phyloP scores from a whole-genome alignment of 2,113 vertebrate genomes.

The Gavialis gangeticus region DNA sequence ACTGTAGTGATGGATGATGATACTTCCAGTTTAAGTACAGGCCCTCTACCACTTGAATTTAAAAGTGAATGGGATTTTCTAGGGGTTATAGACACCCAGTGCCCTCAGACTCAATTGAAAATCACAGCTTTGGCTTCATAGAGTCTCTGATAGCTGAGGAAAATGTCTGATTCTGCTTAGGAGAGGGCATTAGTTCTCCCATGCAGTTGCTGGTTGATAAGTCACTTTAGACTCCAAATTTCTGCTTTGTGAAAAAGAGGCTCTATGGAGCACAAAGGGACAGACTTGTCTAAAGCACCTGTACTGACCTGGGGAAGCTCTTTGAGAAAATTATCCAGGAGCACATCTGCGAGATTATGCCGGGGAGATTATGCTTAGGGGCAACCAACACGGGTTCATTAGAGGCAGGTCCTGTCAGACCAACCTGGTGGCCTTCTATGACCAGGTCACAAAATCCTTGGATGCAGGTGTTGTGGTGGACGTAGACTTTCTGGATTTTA shows the following conservation, averaged over 20 bases:
- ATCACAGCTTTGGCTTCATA: background rate
- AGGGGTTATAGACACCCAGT: background rate
- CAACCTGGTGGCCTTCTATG: too few species aligned
- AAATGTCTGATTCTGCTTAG: background rate
- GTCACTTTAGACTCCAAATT: background rate
- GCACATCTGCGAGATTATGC: too few species aligned
- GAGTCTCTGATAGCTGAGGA: background rate
- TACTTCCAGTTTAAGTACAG: background rate
- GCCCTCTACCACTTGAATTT: background rate
- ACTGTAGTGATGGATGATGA: background rate
- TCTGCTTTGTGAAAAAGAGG: background rate
- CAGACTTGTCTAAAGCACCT: background rate
- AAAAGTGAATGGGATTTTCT: background rate
- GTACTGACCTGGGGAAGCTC: too few species aligned
- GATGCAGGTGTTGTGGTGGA: too few species aligned
- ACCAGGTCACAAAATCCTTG: too few species aligned
- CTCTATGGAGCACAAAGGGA: background rate
- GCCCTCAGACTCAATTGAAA: background rate
- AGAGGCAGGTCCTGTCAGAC: too few species aligned
- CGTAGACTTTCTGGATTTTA: too few species aligned
- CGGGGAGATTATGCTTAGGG: too few species aligned
- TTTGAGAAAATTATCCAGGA: too few species aligned
- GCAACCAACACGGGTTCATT: too few species aligned
- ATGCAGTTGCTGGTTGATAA: background rate
- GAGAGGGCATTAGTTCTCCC: background rate